Evolutionary conservation across 2,797 vertebrate species (phyloP).

Genomic region (Pantherophis vulpinus): DNA sequence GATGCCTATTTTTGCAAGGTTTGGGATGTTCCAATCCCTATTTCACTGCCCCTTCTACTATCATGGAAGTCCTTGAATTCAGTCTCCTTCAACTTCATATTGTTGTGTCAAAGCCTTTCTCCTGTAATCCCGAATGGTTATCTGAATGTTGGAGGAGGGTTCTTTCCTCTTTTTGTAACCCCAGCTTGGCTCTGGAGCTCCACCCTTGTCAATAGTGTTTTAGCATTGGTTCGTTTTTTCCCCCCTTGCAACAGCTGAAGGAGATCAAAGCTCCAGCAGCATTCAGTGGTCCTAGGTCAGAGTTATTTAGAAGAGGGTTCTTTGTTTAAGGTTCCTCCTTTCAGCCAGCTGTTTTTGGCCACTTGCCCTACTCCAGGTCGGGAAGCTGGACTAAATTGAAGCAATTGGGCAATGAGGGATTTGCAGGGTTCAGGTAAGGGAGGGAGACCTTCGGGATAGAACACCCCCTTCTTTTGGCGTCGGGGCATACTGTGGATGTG

Average conservation of each 20-base stretch:
- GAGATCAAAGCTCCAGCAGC: background rate
- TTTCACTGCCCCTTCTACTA: background rate
- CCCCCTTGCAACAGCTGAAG: background rate
- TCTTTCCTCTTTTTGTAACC: background rate
- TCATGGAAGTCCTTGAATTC: background rate
- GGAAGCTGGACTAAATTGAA: constrained; percentile 66
- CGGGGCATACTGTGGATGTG: constrained; percentile 65
- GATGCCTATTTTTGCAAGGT: background rate
- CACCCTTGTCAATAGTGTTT: background rate
- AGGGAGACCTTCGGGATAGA: constrained; percentile 61
- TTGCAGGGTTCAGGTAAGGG: constrained; percentile 65
- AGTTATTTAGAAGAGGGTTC: background rate
- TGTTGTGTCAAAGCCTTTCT: background rate
- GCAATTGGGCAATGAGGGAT: constrained; percentile 69
- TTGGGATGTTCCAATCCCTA: background rate
- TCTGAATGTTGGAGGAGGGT: background rate
- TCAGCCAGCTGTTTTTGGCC: constrained; percentile 73
- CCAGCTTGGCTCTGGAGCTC: background rate
- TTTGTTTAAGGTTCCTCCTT: constrained; percentile 35
- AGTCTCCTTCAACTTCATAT: background rate
- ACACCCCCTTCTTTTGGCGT: constrained; percentile 70
- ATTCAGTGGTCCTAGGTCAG: background rate
- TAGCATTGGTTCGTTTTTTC: background rate
- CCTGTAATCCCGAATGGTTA: background rate
- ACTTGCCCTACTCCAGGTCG: constrained; percentile 68